Evolutionary conservation across 2,113 vertebrate genomes (phyloP).

Genomic region (Prietella phreatophila): DNA sequence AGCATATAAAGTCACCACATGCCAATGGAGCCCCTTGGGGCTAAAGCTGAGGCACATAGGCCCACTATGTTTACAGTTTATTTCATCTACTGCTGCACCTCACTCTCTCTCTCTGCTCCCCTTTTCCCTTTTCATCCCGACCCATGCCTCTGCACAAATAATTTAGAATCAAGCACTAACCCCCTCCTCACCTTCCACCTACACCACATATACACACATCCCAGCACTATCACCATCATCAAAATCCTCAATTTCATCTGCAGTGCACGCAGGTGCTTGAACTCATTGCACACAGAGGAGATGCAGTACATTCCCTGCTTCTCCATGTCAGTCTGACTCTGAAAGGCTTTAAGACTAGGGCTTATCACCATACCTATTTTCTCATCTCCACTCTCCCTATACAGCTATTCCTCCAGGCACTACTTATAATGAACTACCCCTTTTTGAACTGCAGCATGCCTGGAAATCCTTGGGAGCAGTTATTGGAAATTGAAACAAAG

Average conservation of each 20-base stretch:
- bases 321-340: conserved; percentile 43
- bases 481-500: conserved; percentile 57
- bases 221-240: conserved; percentile 9
- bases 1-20: conserved; percentile 50
- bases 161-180: conserved; percentile 28
- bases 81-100: conserved; percentile 23
- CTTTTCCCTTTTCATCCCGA: conserved; percentile 16
- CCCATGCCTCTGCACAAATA: conserved; percentile 35
- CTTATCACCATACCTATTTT: conserved; percentile 58
- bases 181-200: not conserved
- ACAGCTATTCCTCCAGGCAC: conserved; percentile 56
- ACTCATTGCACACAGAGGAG: conserved; percentile 24
- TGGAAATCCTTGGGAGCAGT: conserved; percentile 54
- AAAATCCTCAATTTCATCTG: conserved; percentile 35
- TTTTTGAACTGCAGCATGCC: conserved; percentile 56
- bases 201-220: conserved; percentile 43
- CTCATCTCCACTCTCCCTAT: conserved; percentile 31
- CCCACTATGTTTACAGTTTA: conserved; percentile 20
- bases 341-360: conserved; percentile 57
- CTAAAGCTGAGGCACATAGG: conserved; percentile 30
- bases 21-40: conserved; percentile 31
- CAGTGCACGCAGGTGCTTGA: not conserved
- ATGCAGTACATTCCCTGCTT: conserved; percentile 13
- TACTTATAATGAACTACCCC: conserved; percentile 60
- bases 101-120: conserved; percentile 1